Conservation (phyloP, 2,113 vertebrate genomes). For the Notothenia coriiceps region DNA sequence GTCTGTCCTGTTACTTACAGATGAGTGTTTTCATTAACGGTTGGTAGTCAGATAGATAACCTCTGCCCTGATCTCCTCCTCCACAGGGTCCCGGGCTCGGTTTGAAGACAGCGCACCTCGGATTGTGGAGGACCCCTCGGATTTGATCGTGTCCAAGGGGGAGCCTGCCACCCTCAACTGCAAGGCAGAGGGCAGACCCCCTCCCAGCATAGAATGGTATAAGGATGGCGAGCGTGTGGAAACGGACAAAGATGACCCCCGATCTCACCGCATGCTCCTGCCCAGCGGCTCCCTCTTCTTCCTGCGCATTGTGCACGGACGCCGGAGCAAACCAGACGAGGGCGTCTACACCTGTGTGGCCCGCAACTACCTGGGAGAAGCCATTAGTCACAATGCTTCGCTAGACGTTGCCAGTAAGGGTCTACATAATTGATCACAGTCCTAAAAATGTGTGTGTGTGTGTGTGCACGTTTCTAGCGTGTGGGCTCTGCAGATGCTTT, state of each 20-base stretch:
- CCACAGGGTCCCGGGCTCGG: conserved; percentile 79
- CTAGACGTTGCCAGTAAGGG: conserved; percentile 96
- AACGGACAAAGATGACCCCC: conserved; percentile 94
- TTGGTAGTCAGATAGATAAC: conserved; percentile 21
- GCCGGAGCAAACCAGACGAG: conserved; percentile 94
- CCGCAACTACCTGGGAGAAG: conserved; percentile 95
- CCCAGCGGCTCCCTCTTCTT: conserved; percentile 98
- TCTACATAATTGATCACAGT: conserved; percentile 16
- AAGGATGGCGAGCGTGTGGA: conserved; percentile 95
- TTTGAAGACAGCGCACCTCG: conserved; percentile 88
- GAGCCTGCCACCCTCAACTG: conserved; percentile 86
- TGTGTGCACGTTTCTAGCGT: not conserved
- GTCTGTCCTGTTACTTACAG: conserved; percentile 24
- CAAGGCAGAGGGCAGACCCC: conserved; percentile 82
- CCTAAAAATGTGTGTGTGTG: conserved; percentile 11
- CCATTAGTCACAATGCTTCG: conserved; percentile 94
- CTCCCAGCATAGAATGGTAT: conserved; percentile 90
- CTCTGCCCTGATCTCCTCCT: conserved; percentile 12
- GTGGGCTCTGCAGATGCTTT: conserved; percentile 10
- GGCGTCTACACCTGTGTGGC: conserved; percentile 95
- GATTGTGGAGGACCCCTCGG: conserved; percentile 86
- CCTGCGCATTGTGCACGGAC: conserved; percentile 95
- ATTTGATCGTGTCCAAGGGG: conserved; percentile 84
- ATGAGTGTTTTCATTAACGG: conserved; percentile 23
- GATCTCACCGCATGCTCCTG: conserved; percentile 97